Evolutionary conservation across 2,797 vertebrate species (phyloP).

Genomic region (Cercopithecus hamlyni): DNA sequence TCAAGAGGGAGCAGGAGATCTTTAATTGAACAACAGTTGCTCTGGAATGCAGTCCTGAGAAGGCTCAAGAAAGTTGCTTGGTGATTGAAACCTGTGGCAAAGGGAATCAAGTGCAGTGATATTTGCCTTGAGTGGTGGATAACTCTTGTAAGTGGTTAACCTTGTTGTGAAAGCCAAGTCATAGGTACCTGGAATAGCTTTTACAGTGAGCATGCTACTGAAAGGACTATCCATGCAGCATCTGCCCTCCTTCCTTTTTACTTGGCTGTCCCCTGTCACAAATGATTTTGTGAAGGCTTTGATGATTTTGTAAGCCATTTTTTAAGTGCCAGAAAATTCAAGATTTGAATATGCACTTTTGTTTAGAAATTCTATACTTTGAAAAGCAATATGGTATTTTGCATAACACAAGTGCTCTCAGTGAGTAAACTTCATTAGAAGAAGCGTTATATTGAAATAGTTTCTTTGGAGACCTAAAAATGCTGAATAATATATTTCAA

Average conservation of each 20-base stretch:
- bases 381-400: not conserved
- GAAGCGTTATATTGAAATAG: not conserved
- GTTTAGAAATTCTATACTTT: slow-evolving; percentile 32
- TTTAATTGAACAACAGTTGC: slow-evolving; percentile 23
- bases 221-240: not conserved
- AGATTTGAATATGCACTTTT: slow-evolving; percentile 28
- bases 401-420: not conserved
- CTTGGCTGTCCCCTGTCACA: not conserved
- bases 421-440: slow-evolving; percentile 46
- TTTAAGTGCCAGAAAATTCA: slow-evolving; percentile 32
- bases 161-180: not conserved
- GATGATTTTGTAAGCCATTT: not conserved
- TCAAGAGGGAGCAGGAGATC: slow-evolving; percentile 8
- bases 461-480: slow-evolving; percentile 12
- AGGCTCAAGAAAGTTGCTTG: not conserved
- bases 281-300: slow-evolving; percentile 1
- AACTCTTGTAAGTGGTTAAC: not conserved
- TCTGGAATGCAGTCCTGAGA: slow-evolving; percentile 18
- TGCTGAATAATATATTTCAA: slow-evolving; percentile 35
- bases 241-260: not conserved
- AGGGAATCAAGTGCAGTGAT: not conserved
- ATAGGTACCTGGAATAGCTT: not conserved
- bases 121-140: not conserved
- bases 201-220: not conserved
- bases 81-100: not conserved